Base-by-base conservation (phyloP, 2,113 vertebrate species). In the Vulpes ferrilata region DNA sequence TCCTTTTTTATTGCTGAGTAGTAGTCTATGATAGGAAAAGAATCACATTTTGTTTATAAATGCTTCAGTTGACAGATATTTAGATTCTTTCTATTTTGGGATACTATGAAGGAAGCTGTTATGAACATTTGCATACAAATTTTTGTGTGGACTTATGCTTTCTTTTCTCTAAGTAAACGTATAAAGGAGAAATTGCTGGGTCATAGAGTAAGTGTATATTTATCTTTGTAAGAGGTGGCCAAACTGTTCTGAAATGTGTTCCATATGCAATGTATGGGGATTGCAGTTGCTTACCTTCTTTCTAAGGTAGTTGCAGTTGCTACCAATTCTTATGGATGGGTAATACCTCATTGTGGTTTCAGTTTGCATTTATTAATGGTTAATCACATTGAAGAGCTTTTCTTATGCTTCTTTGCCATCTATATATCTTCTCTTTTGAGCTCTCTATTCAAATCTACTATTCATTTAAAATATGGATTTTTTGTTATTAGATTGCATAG, bases 21-120 rank as follows among this genome's bases (percentile, higher is more conserved):
- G 7, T 90, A 43, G 16, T 96, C 53, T 51, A 22, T 20, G 80
- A 0, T 57, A 59, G 25, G 48, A 93, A 17, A 64, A 86, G 30
- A 20, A 62, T 74, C 78, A 11, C 3, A 8, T 43, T 85, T 88
- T 88, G 23, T 55, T 74, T 85, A 76, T 15, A 5, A 4, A 11
- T 65, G 65, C 11, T 19, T 86, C 35, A 38, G 22, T 2, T 92
- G 65, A 62, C 48, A 5, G 30, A 7, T 57, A 35, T 48, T 93
- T 95, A 25, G 32, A 53, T 93, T 91, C 22, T 78, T 94, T 88
- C 23, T 65, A 80, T 69, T 96, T 94, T 25, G 76, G 22, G n/a
- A 35, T 93, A 38, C 65, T 82, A 76, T n/a, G 38, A 87, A 53
- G 62, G n/a, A 74, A 30, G 2, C 32, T 60, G 32, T 19, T 78